These are phyloP conservation scores for Strongylocentrotus purpuratus DNA, from an alignment of 35 echinoderm and acorn worm species.

Conservation along the genomic window DNA sequence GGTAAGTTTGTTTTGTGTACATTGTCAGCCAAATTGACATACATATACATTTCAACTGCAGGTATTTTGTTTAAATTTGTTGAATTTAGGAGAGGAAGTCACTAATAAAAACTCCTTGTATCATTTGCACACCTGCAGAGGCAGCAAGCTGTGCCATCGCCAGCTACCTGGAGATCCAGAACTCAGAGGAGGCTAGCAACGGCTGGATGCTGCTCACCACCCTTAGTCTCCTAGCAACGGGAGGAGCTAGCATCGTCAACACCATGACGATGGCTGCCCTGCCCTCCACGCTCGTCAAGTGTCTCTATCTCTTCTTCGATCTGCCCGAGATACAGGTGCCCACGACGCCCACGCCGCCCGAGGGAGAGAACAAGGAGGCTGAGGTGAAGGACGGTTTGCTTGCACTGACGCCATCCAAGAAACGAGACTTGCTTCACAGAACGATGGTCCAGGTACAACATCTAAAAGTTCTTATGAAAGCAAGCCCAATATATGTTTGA, in stretches of 20 bases:
- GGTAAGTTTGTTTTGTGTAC: too few species aligned
- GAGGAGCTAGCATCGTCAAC: conserved; percentile 91
- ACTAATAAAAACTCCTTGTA: neutral
- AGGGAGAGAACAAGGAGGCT: conserved; percentile 33
- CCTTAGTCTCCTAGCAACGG: conserved; percentile 82
- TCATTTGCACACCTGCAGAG: conserved; percentile 56
- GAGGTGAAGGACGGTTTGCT: neutral
- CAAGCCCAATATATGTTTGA: too few species aligned
- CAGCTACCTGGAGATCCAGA: conserved; percentile 91
- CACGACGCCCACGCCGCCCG: neutral
- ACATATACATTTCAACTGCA: too few species aligned
- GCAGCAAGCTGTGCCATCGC: conserved; percentile 95
- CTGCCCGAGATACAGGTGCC: conserved; percentile 72
- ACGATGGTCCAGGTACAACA: conserved; percentile 77
- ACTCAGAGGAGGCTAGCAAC: conserved; percentile 84
- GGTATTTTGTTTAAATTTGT: too few species aligned
- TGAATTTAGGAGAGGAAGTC: too few species aligned
- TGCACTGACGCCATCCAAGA: conserved; percentile 64
- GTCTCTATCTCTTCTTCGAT: conserved; percentile 98
- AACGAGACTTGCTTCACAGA: conserved; percentile 76
- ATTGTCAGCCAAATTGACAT: too few species aligned
- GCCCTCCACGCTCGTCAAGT: conserved; percentile 97
- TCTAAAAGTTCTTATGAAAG: neutral
- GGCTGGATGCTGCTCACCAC: conserved; percentile 97
- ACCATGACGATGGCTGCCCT: conserved; percentile 92